Percentiles rank a stretch among this genome's conserved stretches.
Conservation (phyloP, 2,113 vertebrate species). For the Rhabdornis inornatus region DNA sequence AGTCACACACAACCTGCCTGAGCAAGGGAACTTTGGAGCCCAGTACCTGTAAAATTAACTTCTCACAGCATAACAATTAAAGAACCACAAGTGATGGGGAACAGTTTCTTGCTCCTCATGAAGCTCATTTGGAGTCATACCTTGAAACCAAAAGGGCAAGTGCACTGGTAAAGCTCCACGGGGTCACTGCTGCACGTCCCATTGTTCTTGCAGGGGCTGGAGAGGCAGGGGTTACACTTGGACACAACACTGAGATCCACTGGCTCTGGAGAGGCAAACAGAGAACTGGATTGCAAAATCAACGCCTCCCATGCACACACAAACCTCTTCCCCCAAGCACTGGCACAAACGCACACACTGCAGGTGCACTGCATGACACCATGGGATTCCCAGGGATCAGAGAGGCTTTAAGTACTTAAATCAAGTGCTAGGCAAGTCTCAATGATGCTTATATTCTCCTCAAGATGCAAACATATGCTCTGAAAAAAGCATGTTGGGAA, state of each 20-base stretch:
- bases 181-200: slow-evolving; percentile 86
- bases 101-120: neutral
- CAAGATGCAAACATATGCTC: slow-evolving; percentile 20
- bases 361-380: neutral
- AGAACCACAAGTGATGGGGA: neutral
- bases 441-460: neutral
- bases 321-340: neutral
- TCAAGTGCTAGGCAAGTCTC: neutral
- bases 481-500: slow-evolving; percentile 6
- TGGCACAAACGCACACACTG: neutral
- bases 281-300: neutral
- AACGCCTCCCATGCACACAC: neutral
- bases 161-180: slow-evolving; percentile 84
- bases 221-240: slow-evolving; percentile 93
- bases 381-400: neutral
- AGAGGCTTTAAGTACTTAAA: slow-evolving; percentile 30
- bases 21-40: neutral
- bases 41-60: neutral
- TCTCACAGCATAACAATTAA: neutral
- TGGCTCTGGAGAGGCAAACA: slow-evolving; percentile 74
- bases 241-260: slow-evolving; percentile 83
- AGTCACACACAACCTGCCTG: neutral
- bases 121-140: slow-evolving; percentile 60
- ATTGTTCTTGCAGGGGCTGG: slow-evolving; percentile 88
- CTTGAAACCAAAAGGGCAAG: slow-evolving; percentile 93